Evolutionary conservation across 2,888 invertebrate genomes (phyloP).

Genomic region (Nebria brevicollis): DNA sequence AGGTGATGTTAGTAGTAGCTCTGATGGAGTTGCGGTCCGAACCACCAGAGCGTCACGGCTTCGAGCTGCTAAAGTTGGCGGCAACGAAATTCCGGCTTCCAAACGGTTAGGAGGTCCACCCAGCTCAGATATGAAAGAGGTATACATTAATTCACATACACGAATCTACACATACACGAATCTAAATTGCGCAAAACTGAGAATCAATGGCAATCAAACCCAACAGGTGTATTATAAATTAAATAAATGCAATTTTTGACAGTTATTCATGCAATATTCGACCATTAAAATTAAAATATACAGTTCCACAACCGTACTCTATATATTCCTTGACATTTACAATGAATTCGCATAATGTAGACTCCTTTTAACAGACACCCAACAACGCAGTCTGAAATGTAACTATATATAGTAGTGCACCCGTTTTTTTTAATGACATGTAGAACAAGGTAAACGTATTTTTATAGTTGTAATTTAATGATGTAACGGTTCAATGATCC

Average conservation of each 20-base stretch:
- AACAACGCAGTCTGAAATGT: conserved; percentile 4
- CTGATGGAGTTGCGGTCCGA: conserved; percentile 67
- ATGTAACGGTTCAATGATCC: conserved; percentile 1
- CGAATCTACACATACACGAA: too few species aligned
- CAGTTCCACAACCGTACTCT: background rate
- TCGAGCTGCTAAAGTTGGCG: conserved; percentile 70
- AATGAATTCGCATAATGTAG: background rate
- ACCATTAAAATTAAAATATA: background rate
- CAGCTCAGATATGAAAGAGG: background rate
- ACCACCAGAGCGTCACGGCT: conserved; percentile 78
- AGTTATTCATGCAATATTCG: background rate
- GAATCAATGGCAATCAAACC: background rate
- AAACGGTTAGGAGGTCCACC: conserved; percentile 49
- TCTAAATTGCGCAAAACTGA: too few species aligned
- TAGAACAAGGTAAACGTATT: conserved; percentile 33
- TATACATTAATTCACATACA: background rate
- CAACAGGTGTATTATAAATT: background rate
- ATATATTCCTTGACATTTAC: background rate
- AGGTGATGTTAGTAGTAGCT: conserved; percentile 52
- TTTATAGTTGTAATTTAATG: conserved; percentile 1
- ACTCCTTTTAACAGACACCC: background rate
- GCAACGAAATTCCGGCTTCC: conserved; percentile 51
- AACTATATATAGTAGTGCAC: conserved; percentile 37
- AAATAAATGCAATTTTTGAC: background rate
- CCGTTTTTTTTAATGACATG: conserved; percentile 23